Evolutionary conservation across 37 sponge, comb jelly and placozoan species (phyloP), one percentile per base, ranked within the genome.

Genomic region (Petrosia ficiformis): DNA sequence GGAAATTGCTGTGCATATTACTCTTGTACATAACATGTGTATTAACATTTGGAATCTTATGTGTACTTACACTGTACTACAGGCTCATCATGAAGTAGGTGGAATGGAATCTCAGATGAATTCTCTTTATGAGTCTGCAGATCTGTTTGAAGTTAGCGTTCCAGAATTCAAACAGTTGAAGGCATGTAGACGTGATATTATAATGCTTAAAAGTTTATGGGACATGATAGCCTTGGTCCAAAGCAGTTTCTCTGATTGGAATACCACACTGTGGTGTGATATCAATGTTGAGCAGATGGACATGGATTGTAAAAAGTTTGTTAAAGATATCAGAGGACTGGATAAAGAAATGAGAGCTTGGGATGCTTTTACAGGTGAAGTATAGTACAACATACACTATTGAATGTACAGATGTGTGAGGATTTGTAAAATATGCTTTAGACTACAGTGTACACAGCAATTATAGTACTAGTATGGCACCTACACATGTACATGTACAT

Each of bases 241-340:
- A 44, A 94, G 93, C 81, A 88, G 84, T 54, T 91, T 98, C 54
- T 72, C 73, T 6, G 93, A 89, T 65, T 98, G 99, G 99, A 98
- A 95, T 57, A 92, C 90, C 57, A 98, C 99, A 1, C 75, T 87
- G 14, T 98, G 99, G 99, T 82, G 64, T 28, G 89, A 95, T 43
- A 92, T 98, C 80, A 95, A 98, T 41, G 99, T 98, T 61, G 99
- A 98, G 79, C 84, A 84, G 40, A 95, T 98, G 95, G 99, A 98
- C 30, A 85, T 92, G 77, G 95, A 95, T 42, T 95, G 94, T 42
- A 98, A 98, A 89, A 94, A 95, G 82, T 98, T 98, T 85, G 92
- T 90, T 61, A 98, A 98, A 73, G 99, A 98, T 70, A 98, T 98
- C 52, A 76, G 95, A 43, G 72, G 69, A 0, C 65, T 98, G 72